Evolutionary conservation across 2,888 invertebrate species (phyloP), one percentile per base, ranked within the genome.

Genomic region (Actias luna): DNA sequence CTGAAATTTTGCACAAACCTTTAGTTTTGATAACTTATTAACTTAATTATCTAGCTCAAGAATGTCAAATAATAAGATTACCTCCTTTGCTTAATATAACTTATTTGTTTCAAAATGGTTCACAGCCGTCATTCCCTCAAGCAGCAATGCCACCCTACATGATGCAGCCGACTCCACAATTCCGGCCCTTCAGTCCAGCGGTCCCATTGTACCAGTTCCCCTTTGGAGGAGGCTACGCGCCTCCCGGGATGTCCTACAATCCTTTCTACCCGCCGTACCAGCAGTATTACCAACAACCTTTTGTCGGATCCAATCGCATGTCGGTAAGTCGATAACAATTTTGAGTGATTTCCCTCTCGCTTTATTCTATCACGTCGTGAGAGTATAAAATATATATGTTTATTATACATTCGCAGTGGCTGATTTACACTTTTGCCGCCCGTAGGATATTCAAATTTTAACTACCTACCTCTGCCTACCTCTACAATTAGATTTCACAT

Each of bases 121-220:
- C 68, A 7, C 77, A 84, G 85, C 72, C 71, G 3, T 75, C 75
- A 1, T 88, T 83, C 74, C 84, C 77, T 0, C 83, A 83, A 27
- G 72, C 78, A 7, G 71, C 76, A 0, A 70, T 86, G 3, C 80
- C 83, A 0, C 89, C 90, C 0, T 87, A 87, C 76, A 80, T 88
- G 80, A 80, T 88, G 77, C 81, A 82, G 3, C 72, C 77, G 16
- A 70, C 71, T 18, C 79, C 90, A 0, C 89, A 93, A 65, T 93
- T 87, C 77, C 85, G 94, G 22, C 94, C 94, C 0, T 93, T 86
- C 78, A 86, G 81, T 63, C 76, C 79, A 57, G 83, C 84, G 33
- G 79, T 86, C 55, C 85, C 89, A 1, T 90, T 91, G 75, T 94
- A 93, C 77, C 93, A 93, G 69, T 90, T 91, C 72, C 91, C 93